Percentiles rank a stretch among this genome's conserved stretches.
Evolutionary conservation across 64 coral and sea anemone species (phyloP).

Genomic region (Porites lutea): DNA sequence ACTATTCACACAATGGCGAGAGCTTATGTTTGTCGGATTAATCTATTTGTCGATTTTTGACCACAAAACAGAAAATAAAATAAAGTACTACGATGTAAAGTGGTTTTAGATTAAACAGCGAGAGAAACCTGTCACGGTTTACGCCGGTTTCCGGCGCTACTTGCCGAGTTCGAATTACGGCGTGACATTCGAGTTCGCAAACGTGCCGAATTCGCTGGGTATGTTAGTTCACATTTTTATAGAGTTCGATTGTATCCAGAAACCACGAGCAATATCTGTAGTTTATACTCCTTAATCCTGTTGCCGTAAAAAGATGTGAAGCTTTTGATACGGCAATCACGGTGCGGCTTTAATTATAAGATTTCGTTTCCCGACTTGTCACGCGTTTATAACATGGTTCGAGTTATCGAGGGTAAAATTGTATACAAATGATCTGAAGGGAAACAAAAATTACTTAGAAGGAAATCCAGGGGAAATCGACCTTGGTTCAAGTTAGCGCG

Average conservation of each 20-base stretch:
- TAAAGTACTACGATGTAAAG: not conserved
- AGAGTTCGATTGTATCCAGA: not conserved
- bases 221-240: not conserved
- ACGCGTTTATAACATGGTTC: too few species aligned
- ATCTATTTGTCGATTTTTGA: too few species aligned
- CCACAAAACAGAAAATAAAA: not conserved
- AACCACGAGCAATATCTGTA: constrained; percentile 17
- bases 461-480: too few species aligned
- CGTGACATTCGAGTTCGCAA: not conserved
- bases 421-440: too few species aligned
- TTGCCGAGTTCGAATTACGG: not conserved
- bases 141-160: not conserved
- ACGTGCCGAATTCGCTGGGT: constrained; percentile 3
- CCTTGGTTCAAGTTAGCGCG: too few species aligned
- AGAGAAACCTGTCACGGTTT: not conserved
- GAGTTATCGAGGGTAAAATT: too few species aligned
- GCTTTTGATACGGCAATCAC: too few species aligned
- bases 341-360: too few species aligned
- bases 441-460: too few species aligned
- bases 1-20: too few species aligned
- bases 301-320: constrained; percentile 3
- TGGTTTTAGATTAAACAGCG: constrained; percentile 1
- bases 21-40: too few species aligned
- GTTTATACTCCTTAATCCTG: constrained; percentile 20
- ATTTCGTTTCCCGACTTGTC: too few species aligned